A percentile compares a stretch with the other conserved stretches of the same genome.
These are phyloP conservation scores for Cyclophora albipunctata DNA, from an alignment of 2,888 invertebrate species.

Conservation along the genomic window DNA sequence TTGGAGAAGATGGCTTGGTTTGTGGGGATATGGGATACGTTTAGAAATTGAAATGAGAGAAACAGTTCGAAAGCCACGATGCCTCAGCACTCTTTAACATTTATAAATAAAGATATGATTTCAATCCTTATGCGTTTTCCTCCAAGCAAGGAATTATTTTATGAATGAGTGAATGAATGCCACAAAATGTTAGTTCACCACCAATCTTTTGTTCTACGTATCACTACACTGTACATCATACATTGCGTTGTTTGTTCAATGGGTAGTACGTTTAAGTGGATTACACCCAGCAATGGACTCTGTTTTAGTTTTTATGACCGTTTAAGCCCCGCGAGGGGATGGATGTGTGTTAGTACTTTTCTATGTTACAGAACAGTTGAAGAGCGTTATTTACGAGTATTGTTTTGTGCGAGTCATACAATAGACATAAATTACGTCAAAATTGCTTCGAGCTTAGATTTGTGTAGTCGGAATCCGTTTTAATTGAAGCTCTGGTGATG, in stretches of 20 bases:
- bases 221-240: constrained; percentile 35
- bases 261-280: constrained; percentile 44
- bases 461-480: constrained; percentile 13
- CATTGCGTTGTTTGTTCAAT: constrained; percentile 33
- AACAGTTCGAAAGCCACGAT: no score
- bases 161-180: no score
- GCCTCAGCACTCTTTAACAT: no score
- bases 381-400: constrained; percentile 41
- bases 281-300: constrained; percentile 47
- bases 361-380: constrained; percentile 35
- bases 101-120: no score
- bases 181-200: no score
- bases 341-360: constrained; percentile 40
- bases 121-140: no score
- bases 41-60: no score
- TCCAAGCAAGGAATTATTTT: no score
- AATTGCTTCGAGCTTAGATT: constrained; percentile 19
- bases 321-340: constrained; percentile 38
- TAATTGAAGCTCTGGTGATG: constrained; percentile 9
- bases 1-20: no score
- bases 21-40: no score
- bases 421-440: constrained; percentile 22
- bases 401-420: constrained; percentile 29
- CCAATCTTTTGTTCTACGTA: constrained; percentile 25
- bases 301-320: constrained; percentile 52